Base-by-base conservation (phyloP, 30 jellyfish, hydroid and myxozoan species). In the Rhopilema esculentum region DNA sequence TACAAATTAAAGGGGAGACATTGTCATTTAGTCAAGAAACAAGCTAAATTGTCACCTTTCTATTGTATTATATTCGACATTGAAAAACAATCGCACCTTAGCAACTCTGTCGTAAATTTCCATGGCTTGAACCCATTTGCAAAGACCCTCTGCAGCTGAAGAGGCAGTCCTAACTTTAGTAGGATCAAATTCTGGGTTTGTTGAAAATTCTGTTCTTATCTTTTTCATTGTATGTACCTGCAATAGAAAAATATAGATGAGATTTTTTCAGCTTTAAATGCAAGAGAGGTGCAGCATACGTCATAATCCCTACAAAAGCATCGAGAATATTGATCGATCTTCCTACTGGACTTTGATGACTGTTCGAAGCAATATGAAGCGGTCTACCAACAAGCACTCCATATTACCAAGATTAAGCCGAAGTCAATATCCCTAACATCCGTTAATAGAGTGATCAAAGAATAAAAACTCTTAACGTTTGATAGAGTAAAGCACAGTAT, bases 111-210 rank as follows among this genome's bases (percentile, higher is more conserved):
- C 98, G 79, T 95, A 95, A 29, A 95, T 95, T 69, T 95, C 99
- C 96, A 95, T 95, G 72, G 99, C 92, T 71, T 95, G 97, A 16
- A 95, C 99, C 99, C 99, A 95, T 75, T 76, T 95, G 87, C 99
- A 95, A 50, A 95, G 93, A 69, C 99, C 99, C 77, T 95, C 99
- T 16, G 99, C 99, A 2, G 99, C 99, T 8, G 99, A 90, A 29
- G 99, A 95, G 9, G 99, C 99, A 0, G 96, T 85, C 48, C 97
- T 88, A 16, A 95, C 99, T 88, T 95, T 95, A 31, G 89, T 71
- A 9, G 99, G 99, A 64, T 95, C 99, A 75, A 95, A 95, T 66
- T 95, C 99, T 8, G 99, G 99, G 75, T 95, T 95, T 23, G 96
- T 68, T 57, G 79, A 32, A 69, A 70, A 95, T 22, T 95, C 99